phyloP scores from a whole-genome alignment of 2,797 vertebrate genomes.

The Lacerta viridis region DNA sequence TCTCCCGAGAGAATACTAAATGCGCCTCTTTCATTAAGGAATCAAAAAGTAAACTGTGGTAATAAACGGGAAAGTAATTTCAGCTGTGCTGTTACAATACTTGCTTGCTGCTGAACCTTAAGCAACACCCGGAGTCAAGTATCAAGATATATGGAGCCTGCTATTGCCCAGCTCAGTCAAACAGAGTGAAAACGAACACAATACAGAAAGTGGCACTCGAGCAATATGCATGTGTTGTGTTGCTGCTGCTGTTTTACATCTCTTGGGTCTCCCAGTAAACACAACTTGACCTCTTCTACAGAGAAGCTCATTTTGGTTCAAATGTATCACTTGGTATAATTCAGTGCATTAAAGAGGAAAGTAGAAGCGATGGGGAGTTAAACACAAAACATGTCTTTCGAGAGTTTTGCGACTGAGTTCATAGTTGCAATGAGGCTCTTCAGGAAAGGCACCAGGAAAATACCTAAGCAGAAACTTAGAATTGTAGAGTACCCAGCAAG shows the following conservation, averaged over 20 bases:
- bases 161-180: background rate
- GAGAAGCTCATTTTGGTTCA: constrained; percentile 35
- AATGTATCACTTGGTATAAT: constrained; percentile 32
- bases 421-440: background rate
- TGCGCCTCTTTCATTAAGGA: constrained; percentile 63
- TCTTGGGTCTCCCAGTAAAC: constrained; percentile 11
- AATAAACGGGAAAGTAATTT: constrained; percentile 71
- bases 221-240: background rate
- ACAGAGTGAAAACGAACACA: background rate
- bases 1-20: constrained; percentile 65
- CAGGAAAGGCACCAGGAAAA: background rate
- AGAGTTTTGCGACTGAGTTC: background rate
- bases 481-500: too few species aligned
- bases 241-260: constrained; percentile 10
- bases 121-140: constrained; percentile 17
- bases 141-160: accelerated
- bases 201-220: constrained; percentile 44
- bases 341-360: background rate
- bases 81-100: background rate
- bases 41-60: constrained; percentile 64
- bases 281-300: constrained; percentile 48
- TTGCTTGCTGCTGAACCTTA: constrained; percentile 2
- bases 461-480: background rate
- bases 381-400: background rate
- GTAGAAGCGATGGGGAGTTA: background rate